Conservation (phyloP, 2,113 vertebrate genomes). For the Nibea coibor region DNA sequence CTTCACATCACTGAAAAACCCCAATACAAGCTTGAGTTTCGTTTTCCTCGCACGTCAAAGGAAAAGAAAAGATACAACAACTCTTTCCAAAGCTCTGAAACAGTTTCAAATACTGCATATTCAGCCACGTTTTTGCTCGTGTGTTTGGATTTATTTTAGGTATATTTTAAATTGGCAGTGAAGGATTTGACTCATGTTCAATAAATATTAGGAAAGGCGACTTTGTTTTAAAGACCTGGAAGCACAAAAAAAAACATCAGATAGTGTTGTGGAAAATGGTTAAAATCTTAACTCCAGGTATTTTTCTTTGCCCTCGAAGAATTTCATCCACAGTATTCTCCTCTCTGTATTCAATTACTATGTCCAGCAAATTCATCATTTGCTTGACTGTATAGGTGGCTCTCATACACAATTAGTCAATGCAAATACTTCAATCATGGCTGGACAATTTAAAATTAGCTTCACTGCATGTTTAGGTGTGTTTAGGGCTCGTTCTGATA, state of each 20-base stretch:
- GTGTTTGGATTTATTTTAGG: constrained; percentile 26
- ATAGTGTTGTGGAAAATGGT: constrained; percentile 5
- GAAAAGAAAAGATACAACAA: constrained; percentile 31
- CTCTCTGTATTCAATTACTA: neutral
- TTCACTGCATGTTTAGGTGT: constrained; percentile 42
- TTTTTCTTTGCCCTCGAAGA: neutral
- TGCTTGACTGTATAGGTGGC: constrained; percentile 2
- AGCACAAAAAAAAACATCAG: constrained; percentile 28
- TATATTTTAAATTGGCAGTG: constrained; percentile 34
- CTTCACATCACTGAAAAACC: constrained; percentile 41
- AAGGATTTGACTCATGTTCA: constrained; percentile 36
- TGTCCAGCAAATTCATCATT: neutral
- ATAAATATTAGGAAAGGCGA: constrained; percentile 51
- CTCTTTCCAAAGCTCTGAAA: constrained; percentile 13
- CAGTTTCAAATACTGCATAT: constrained; percentile 20
- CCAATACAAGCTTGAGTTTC: constrained; percentile 29
- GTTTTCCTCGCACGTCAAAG: constrained; percentile 23
- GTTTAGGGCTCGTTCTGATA: constrained; percentile 44
- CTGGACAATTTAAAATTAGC: neutral
- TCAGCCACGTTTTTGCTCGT: constrained; percentile 22
- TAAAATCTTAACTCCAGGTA: constrained; percentile 8
- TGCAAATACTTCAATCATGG: constrained; percentile 18
- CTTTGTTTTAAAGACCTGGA: constrained; percentile 31
- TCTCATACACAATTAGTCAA: constrained; percentile 19
- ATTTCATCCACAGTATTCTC: neutral